Percentiles rank a stretch among this genome's conserved stretches.
These are phyloP conservation scores for Piscicola geometra DNA, from an alignment of 2,888 invertebrate species.

Conservation along the genomic window DNA sequence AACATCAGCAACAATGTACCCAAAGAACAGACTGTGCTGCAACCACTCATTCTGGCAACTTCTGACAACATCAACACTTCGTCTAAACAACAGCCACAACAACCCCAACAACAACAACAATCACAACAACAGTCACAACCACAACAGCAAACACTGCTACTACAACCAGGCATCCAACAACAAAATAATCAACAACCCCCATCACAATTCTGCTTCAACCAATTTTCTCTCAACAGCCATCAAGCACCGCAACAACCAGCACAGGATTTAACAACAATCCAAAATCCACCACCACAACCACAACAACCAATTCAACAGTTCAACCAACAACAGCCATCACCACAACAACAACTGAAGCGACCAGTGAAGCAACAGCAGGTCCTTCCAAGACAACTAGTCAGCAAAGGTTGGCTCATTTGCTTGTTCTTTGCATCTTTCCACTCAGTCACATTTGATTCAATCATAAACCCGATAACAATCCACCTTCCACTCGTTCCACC, in stretches of 20 bases:
- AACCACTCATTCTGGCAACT: too few species aligned
- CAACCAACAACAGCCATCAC: background rate
- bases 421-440: background rate
- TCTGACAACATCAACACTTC: background rate
- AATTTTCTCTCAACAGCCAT: background rate
- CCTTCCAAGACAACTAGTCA: background rate
- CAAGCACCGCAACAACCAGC: background rate
- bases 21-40: too few species aligned
- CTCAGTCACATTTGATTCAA: too few species aligned
- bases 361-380: background rate
- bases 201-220: background rate
- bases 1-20: background rate
- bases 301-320: background rate
- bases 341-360: background rate
- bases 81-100: slow-evolving; percentile 15
- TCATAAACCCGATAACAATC: too few species aligned
- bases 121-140: slow-evolving; percentile 2
- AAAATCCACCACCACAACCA: background rate
- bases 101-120: slow-evolving; percentile 3
- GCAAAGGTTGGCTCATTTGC: background rate
- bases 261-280: background rate
- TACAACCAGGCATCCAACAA: background rate
- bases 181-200: slow-evolving; percentile 1
- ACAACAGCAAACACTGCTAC: background rate
- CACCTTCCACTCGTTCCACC: too few species aligned